These are phyloP conservation scores for Azorinus chamasolen DNA, from an alignment of 2,888 invertebrate genomes.

Conservation along the genomic window DNA sequence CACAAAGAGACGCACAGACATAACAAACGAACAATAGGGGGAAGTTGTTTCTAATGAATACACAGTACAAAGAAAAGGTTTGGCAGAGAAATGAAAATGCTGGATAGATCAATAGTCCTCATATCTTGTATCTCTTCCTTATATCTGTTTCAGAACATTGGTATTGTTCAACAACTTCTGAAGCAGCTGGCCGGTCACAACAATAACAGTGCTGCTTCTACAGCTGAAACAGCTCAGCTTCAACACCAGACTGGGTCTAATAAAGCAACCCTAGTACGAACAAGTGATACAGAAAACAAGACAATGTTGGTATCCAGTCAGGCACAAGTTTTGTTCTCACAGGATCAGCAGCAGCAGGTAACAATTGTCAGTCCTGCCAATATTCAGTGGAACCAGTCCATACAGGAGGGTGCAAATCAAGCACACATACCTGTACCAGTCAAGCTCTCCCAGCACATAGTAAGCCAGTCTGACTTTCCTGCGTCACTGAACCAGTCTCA, in stretches of 20 bases:
- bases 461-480: no score
- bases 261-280: not conserved
- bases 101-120: no score
- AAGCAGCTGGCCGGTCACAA: conserved; percentile 14
- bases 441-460: no score
- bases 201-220: not conserved
- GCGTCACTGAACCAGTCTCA: no score
- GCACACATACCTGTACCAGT: no score
- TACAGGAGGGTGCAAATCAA: no score
- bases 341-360: conserved; percentile 4
- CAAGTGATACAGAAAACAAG: not conserved
- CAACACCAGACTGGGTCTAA: not conserved
- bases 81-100: no score
- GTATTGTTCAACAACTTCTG: conserved; percentile 16
- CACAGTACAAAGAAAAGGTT: no score
- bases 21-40: no score
- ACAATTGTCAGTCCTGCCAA: not conserved
- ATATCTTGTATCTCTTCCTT: no score
- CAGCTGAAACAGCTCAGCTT: not conserved
- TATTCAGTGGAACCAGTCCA: not conserved
- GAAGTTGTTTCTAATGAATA: no score
- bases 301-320: not conserved
- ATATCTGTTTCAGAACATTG: conserved; percentile 20
- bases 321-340: not conserved
- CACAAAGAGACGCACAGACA: no score